Conservation (phyloP, 2,797 vertebrate genomes). For the Sardinella longiceps region DNA sequence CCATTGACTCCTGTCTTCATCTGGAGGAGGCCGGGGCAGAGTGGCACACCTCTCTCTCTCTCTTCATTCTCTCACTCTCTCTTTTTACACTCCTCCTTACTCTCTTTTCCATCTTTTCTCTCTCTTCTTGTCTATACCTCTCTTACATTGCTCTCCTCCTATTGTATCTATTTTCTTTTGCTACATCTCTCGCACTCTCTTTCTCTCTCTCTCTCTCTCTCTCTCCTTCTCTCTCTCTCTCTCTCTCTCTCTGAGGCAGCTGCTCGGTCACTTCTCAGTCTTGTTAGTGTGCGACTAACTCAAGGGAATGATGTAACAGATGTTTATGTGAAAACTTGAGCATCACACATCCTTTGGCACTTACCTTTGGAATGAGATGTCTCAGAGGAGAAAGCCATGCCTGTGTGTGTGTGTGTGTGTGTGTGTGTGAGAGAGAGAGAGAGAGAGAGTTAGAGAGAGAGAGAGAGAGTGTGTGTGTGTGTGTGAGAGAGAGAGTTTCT, state of each 20-base stretch:
- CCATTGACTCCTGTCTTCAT: constrained; percentile 39
- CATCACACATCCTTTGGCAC: constrained; percentile 35
- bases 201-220: neutral
- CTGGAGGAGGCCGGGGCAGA: constrained; percentile 16
- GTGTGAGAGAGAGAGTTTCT: neutral
- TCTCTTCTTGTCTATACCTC: neutral
- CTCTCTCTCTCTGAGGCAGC: constrained; percentile 37
- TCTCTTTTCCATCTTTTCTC: neutral
- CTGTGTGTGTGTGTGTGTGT: neutral
- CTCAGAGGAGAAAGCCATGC: constrained; percentile 21
- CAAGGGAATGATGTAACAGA: constrained; percentile 47
- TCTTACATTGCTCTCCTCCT: neutral
- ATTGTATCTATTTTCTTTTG: neutral
- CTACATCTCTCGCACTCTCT: too few species aligned
- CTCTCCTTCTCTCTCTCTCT: neutral
- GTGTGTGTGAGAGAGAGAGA: neutral
- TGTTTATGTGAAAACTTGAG: constrained; percentile 47
- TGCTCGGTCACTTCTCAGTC: constrained; percentile 38
- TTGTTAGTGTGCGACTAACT: constrained; percentile 38
- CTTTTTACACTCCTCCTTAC: neutral
- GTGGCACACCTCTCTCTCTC: constrained; percentile 28
- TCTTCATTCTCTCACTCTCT: constrained; percentile 27
- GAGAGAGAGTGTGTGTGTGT: too few species aligned
- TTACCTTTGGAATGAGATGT: constrained; percentile 49
- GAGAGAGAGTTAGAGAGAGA: too few species aligned